Evolutionary conservation across 2,888 invertebrate genomes (phyloP).

Genomic region (Heliconius erato): DNA sequence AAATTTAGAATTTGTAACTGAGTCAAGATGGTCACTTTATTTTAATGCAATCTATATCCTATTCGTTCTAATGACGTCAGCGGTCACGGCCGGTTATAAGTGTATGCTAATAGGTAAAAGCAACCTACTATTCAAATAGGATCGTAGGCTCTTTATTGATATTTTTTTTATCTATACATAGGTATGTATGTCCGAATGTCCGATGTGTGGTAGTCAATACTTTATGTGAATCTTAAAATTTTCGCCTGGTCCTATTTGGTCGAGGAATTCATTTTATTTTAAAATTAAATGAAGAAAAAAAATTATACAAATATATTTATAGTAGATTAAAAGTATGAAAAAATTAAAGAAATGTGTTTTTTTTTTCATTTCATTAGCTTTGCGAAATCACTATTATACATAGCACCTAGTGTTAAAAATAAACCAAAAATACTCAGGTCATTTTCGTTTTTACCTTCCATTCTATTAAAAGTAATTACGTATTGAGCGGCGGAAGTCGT

Average conservation of each 20-base stretch:
- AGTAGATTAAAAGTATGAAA: background rate
- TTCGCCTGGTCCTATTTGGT: too few species aligned
- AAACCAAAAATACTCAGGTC: too few species aligned
- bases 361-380: background rate
- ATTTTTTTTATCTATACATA: background rate
- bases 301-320: too few species aligned
- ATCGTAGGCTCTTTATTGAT: background rate
- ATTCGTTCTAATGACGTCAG: constrained; percentile 18
- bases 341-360: background rate
- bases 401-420: too few species aligned
- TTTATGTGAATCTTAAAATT: too few species aligned
- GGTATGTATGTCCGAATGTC: too few species aligned
- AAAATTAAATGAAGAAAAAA: background rate
- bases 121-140: constrained; percentile 38
- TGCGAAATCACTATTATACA: too few species aligned
- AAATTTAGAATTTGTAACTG: background rate
- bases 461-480: too few species aligned
- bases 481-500: too few species aligned
- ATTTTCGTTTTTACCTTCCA: too few species aligned
- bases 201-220: too few species aligned
- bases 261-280: background rate
- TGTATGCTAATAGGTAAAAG: constrained; percentile 37
- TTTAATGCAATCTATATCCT: background rate
- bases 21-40: background rate
- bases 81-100: constrained; percentile 26